These are phyloP conservation scores for Palythoa grandiflora DNA, from an alignment of 92 coral and sea anemone genomes.

Conservation along the genomic window DNA sequence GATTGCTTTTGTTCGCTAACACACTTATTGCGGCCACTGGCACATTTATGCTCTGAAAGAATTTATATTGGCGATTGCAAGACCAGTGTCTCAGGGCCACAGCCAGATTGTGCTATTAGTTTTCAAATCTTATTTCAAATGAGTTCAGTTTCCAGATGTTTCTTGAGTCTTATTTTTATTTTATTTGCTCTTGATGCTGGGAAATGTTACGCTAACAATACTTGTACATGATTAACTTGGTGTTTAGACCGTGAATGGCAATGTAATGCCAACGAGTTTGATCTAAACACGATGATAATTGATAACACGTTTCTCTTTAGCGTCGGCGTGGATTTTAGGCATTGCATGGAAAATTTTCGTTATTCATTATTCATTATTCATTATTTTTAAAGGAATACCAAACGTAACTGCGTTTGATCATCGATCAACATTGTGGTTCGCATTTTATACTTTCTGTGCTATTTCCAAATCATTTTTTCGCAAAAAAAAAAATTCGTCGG, in stretches of 20 bases:
- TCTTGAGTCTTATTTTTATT: neutral
- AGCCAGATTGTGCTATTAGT: neutral
- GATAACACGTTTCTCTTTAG: too few species aligned
- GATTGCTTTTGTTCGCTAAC: conserved; percentile 15
- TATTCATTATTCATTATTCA: too few species aligned
- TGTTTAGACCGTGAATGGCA: neutral
- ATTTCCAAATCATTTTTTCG: too few species aligned
- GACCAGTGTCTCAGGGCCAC: neutral
- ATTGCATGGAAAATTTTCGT: too few species aligned
- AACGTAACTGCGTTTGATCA: too few species aligned
- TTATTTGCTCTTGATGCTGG: conserved; percentile 2
- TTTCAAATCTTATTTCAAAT: neutral
- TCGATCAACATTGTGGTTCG: too few species aligned
- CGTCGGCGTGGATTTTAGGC: too few species aligned
- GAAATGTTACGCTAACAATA: neutral
- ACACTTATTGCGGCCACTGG: neutral
- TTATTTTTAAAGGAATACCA: too few species aligned
- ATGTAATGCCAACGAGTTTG: neutral
- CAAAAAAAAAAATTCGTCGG: too few species aligned
- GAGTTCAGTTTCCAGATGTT: neutral
- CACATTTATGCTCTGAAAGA: neutral
- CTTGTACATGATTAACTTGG: neutral
- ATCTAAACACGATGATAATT: neutral
- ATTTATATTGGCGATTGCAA: neutral
- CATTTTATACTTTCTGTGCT: too few species aligned